phyloP scores from a whole-genome alignment of 2,888 invertebrate species.

The Heliconius hortense region DNA sequence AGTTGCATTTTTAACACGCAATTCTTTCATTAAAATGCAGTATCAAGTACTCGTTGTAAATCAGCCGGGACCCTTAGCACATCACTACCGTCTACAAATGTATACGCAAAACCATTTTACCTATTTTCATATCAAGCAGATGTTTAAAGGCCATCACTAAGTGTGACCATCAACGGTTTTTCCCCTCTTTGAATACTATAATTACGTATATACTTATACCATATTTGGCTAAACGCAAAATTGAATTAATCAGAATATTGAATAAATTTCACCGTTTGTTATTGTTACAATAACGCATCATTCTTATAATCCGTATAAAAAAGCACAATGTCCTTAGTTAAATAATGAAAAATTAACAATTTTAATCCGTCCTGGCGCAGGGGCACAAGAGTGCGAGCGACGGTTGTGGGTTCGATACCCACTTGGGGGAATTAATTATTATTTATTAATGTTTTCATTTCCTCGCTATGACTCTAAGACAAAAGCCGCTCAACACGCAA shows the following conservation, averaged over 20 bases:
- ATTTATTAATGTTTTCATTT: too few species aligned
- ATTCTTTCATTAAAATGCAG: conserved; percentile 38
- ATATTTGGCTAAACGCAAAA: conserved; percentile 48
- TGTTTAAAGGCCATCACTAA: conserved; percentile 67
- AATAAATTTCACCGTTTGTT: conserved; percentile 2
- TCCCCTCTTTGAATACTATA: conserved; percentile 61
- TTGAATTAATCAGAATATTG: conserved; percentile 25
- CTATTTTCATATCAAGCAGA: conserved; percentile 66
- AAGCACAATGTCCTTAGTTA: too few species aligned
- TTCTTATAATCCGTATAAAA: too few species aligned
- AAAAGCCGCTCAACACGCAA: too few species aligned
- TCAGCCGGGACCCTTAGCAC: conserved; percentile 48
- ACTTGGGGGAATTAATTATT: too few species aligned
- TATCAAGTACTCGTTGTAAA: conserved; percentile 26
- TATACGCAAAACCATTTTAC: conserved; percentile 54
- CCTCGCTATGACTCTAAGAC: too few species aligned
- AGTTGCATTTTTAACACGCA: conserved; percentile 36
- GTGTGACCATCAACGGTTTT: conserved; percentile 58
- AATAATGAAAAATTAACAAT: too few species aligned
- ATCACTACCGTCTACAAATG: conserved; percentile 56
- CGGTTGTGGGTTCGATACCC: too few species aligned
- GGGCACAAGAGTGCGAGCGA: too few species aligned
- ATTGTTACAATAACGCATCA: conserved; percentile 8
- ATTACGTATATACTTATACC: conserved; percentile 52
- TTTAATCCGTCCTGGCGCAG: too few species aligned